phyloP scores from a whole-genome alignment of 1,140 invertebrate species.

The Dysdera silvatica region DNA sequence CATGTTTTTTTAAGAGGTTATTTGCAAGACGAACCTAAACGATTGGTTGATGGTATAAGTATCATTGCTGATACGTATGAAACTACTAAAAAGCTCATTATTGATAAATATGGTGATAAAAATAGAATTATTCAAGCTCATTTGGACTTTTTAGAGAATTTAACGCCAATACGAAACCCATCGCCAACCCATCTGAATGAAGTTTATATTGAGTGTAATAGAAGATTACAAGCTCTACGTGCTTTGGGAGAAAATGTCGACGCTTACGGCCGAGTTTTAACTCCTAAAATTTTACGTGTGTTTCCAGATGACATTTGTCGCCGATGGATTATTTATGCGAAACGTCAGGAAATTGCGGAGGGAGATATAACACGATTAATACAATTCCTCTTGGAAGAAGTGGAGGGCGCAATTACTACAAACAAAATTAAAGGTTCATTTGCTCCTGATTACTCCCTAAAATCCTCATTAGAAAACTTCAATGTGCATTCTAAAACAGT shows the following conservation, averaged over 20 bases:
- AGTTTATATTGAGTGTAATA: not conserved
- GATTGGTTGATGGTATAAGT: no score
- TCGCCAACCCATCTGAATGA: not conserved
- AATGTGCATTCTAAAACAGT: not conserved
- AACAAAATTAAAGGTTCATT: not conserved
- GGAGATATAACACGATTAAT: conserved; percentile 2
- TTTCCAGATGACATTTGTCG: not conserved
- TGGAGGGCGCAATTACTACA: not conserved
- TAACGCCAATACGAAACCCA: not conserved
- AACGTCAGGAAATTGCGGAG: not conserved
- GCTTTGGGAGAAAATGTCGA: conserved; percentile 4
- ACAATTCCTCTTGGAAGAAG: not conserved
- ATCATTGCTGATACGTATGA: no score
- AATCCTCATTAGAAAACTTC: not conserved
- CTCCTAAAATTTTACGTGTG: not conserved
- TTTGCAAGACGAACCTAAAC: no score
- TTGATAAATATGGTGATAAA: no score
- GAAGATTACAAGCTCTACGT: not conserved
- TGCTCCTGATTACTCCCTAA: not conserved
- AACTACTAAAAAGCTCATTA: no score
- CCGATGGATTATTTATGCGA: not conserved
- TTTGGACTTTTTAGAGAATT: not conserved
- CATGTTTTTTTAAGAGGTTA: no score
- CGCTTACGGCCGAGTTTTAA: not conserved
- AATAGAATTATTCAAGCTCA: no score